Percentiles rank a stretch among this genome's conserved stretches.
phyloP scores from a whole-genome alignment of 2,113 vertebrate species.

The Irena cyanogastra region DNA sequence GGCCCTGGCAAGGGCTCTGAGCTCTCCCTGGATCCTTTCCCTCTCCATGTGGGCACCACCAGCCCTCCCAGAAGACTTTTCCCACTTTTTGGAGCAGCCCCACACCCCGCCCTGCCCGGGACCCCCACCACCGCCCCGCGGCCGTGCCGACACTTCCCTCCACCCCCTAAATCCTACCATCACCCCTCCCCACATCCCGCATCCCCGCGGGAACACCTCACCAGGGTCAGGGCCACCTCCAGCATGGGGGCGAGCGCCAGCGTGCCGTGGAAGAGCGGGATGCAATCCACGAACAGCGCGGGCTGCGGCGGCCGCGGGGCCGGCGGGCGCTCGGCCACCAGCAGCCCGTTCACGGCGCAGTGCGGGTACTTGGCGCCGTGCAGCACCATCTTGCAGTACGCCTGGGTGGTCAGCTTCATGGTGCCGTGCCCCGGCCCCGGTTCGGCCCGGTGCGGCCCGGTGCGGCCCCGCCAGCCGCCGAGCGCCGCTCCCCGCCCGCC shows the following conservation, averaged over 20 bases:
- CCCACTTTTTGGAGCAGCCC: background rate
- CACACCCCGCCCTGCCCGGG: accelerated
- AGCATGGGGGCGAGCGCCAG: constrained; percentile 92
- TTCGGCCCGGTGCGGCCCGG: background rate
- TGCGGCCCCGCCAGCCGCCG: no score
- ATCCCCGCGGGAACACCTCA: constrained; percentile 47
- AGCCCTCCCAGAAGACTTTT: background rate
- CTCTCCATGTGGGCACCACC: accelerated
- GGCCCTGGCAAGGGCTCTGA: accelerated
- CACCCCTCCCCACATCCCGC: accelerated
- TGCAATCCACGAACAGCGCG: constrained; percentile 87
- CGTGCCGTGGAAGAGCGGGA: constrained; percentile 92
- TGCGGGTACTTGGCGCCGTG: constrained; percentile 93
- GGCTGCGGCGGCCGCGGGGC: background rate
- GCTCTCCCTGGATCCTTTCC: background rate
- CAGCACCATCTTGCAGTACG: constrained; percentile 94
- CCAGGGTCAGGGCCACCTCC: constrained; percentile 91
- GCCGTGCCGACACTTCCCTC: background rate
- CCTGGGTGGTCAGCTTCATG: constrained; percentile 90
- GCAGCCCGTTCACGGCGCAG: constrained; percentile 87
- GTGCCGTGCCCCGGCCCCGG: background rate
- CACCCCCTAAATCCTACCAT: accelerated
- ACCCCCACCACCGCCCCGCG: background rate
- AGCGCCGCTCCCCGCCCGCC: background rate
- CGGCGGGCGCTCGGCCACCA: constrained; percentile 84